phyloP scores from a whole-genome alignment of 1,140 invertebrate species.

The Pachypeltis micranthus region DNA sequence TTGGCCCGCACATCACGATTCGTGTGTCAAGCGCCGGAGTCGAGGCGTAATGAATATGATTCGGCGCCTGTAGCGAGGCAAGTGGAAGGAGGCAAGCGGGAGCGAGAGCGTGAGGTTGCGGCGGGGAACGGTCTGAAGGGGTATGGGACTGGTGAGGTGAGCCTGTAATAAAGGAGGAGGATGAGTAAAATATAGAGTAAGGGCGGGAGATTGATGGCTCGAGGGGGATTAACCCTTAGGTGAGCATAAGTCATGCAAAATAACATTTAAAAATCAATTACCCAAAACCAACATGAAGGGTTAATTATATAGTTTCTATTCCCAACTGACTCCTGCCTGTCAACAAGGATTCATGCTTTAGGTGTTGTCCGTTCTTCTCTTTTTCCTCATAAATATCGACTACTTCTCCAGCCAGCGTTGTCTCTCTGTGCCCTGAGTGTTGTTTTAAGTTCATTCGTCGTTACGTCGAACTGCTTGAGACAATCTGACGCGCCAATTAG shows the following conservation, averaged over 20 bases:
- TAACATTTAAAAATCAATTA: conserved; percentile 27
- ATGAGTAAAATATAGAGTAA: conserved; percentile 12
- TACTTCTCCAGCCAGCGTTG: too few relatives aligned
- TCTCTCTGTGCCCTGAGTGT: too few relatives aligned
- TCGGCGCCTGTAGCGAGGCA: background rate
- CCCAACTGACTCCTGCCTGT: conserved; percentile 7
- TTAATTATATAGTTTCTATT: conserved; percentile 24
- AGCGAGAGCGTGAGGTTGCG: background rate
- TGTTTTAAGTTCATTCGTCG: too few relatives aligned
- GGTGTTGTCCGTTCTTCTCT: background rate
- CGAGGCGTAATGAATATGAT: background rate
- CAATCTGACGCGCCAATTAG: too few relatives aligned
- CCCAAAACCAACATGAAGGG: conserved; percentile 24
- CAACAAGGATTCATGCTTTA: conserved; percentile 11
- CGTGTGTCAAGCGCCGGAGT: background rate
- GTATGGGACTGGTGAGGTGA: background rate
- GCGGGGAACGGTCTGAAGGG: background rate
- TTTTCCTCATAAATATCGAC: background rate
- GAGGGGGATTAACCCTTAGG: conserved; percentile 15
- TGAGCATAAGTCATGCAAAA: conserved; percentile 23
- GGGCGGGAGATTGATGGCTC: background rate
- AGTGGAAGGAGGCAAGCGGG: background rate
- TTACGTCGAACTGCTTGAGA: too few relatives aligned
- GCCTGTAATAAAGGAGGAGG: background rate
- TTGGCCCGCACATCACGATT: background rate